These are phyloP conservation scores for Epizoanthus illoricatus DNA, from an alignment of 92 coral and sea anemone species.

Conservation along the genomic window DNA sequence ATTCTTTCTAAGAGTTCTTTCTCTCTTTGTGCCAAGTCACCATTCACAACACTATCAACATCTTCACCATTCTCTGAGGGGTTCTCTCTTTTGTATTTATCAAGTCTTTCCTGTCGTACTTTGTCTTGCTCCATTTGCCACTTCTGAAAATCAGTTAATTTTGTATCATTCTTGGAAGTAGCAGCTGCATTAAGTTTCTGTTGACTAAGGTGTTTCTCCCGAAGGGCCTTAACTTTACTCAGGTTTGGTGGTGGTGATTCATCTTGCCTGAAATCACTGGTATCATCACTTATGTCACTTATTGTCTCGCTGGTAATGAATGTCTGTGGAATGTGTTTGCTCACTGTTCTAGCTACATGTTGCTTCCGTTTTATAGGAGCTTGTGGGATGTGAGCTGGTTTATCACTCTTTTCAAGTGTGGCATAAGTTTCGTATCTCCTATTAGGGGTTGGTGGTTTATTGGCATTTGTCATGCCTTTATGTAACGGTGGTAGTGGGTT, in stretches of 20 bases:
- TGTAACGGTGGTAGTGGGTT: constrained; percentile 80
- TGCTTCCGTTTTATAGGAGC: constrained; percentile 41
- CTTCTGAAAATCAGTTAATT: constrained; percentile 78
- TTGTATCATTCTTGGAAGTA: constrained; percentile 31
- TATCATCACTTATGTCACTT: constrained; percentile 47
- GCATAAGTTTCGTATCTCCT: constrained; percentile 76
- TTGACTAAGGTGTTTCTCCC: constrained; percentile 66
- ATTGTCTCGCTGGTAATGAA: constrained; percentile 12
- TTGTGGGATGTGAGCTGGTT: constrained; percentile 23
- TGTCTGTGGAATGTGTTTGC: neutral
- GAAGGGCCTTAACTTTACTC: constrained; percentile 68
- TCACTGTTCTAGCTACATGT: constrained; percentile 4
- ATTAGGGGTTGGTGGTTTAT: constrained; percentile 82
- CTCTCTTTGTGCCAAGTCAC: constrained; percentile 55
- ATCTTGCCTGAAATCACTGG: constrained; percentile 54
- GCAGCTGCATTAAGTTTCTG: constrained; percentile 37
- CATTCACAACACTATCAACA: constrained; percentile 21
- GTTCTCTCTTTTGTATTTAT: constrained; percentile 38
- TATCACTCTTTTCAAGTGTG: constrained; percentile 40
- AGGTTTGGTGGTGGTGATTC: constrained; percentile 65
- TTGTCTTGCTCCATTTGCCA: constrained; percentile 78
- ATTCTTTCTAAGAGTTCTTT: constrained; percentile 76
- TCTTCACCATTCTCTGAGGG: constrained; percentile 18
- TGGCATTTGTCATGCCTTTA: constrained; percentile 31
- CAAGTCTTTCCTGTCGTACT: constrained; percentile 60